These are phyloP conservation scores for Bovichtus diacanthus DNA, from an alignment of 2,797 vertebrate species.

Conservation along the genomic window DNA sequence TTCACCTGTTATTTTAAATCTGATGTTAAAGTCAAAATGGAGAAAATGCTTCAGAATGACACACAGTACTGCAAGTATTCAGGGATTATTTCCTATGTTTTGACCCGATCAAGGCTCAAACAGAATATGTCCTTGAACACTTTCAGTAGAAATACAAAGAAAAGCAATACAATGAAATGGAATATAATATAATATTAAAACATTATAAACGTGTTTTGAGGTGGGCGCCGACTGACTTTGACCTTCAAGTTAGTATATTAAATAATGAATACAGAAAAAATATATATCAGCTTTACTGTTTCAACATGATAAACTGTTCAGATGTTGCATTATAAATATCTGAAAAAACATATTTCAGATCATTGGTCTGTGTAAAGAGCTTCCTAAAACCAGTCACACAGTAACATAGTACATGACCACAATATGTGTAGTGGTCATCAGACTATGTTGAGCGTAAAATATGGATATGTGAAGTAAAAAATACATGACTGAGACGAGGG, in stretches of 20 bases:
- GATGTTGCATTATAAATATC: not conserved
- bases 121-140: not conserved
- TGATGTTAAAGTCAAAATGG: conserved; percentile 19
- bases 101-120: not conserved
- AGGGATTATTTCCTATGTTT: conserved; percentile 2
- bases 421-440: not conserved
- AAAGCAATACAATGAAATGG: not conserved
- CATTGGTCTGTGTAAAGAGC: not conserved
- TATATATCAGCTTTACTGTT: not conserved
- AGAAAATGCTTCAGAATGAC: conserved; percentile 8
- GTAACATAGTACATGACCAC: not conserved
- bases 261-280: not conserved
- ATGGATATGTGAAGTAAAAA: not conserved
- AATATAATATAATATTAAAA: not conserved
- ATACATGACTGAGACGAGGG: not conserved
- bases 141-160: not conserved
- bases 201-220: not conserved
- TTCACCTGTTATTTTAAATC: conserved; percentile 14
- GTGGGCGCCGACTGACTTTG: not conserved
- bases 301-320: not conserved
- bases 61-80: not conserved
- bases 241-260: not conserved
- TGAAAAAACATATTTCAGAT: not conserved
- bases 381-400: not conserved
- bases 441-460: not conserved